Percentiles rank a stretch among this genome's conserved stretches.
Conservation (phyloP, 2,888 invertebrate genomes). For the Drosophila affinis region DNA sequence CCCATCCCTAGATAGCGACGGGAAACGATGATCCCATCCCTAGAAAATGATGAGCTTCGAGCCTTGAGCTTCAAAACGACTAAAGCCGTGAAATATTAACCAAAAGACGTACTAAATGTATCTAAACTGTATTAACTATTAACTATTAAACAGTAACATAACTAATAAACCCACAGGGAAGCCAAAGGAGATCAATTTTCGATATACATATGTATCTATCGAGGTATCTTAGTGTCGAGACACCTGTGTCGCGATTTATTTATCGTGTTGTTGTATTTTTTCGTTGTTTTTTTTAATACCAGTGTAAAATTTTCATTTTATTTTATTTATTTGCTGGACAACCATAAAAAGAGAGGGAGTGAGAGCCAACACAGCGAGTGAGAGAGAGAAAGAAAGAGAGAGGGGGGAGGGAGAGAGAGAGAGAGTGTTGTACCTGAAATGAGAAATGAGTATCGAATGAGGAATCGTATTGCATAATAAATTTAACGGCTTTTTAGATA, state of each 20-base stretch:
- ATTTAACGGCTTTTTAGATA: conserved; percentile 71
- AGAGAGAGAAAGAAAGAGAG: neutral
- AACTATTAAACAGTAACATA: too few species aligned
- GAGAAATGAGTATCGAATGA: conserved; percentile 59
- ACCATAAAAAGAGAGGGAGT: conserved; percentile 11
- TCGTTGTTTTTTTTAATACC: conserved; percentile 25
- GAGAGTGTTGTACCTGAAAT: conserved; percentile 34
- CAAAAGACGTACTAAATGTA: too few species aligned
- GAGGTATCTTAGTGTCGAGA: neutral
- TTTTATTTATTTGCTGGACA: conserved; percentile 73
- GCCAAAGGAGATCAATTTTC: too few species aligned
- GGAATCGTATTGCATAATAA: conserved; percentile 64
- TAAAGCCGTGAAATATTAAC: too few species aligned
- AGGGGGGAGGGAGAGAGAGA: conserved; percentile 6
- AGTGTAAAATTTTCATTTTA: conserved; percentile 18
- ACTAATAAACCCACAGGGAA: too few species aligned
- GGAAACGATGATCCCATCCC: too few species aligned
- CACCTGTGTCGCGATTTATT: neutral
- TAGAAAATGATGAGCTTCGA: too few species aligned
- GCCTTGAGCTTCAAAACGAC: too few species aligned
- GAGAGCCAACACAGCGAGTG: neutral
- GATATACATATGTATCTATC: too few species aligned
- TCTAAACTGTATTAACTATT: too few species aligned
- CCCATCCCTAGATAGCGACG: too few species aligned
- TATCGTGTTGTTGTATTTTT: neutral